A percentile compares a stretch with the other conserved stretches of the same genome.
Evolutionary conservation across 2,888 invertebrate species (phyloP).

Genomic region (Xestia sexstrigata): DNA sequence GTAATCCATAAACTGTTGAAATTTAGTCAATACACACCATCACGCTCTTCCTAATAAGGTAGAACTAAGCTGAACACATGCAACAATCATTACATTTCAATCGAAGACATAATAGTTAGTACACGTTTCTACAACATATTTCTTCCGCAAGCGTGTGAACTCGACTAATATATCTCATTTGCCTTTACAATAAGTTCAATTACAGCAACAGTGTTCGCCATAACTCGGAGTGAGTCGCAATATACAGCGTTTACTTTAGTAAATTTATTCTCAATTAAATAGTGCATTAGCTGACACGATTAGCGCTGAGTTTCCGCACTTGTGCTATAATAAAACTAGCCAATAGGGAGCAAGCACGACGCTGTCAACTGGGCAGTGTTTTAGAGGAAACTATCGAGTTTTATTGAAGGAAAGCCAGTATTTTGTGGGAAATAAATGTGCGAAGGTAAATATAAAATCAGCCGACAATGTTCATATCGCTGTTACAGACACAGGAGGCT

Average conservation of each 20-base stretch:
- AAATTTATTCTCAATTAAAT: constrained; percentile 62
- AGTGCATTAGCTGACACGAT: constrained; percentile 45
- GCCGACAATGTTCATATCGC: not conserved
- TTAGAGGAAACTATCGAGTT: not conserved
- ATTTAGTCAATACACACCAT: not conserved
- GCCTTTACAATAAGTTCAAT: constrained; percentile 52
- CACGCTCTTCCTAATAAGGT: not conserved
- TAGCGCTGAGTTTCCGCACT: constrained; percentile 43
- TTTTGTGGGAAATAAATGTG: constrained; percentile 12
- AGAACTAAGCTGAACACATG: not conserved
- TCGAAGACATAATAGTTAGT: not conserved
- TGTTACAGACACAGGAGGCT: not conserved
- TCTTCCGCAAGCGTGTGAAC: constrained; percentile 37
- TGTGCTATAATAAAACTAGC: constrained; percentile 28
- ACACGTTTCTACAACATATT: not conserved
- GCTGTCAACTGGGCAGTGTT: constrained; percentile 10
- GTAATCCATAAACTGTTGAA: not conserved
- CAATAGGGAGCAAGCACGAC: constrained; percentile 4
- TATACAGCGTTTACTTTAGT: constrained; percentile 19
- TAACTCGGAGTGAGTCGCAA: constrained; percentile 24
- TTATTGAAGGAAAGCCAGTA: not conserved
- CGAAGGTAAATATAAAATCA: not conserved
- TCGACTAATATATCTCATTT: constrained; percentile 26
- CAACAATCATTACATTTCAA: not conserved
- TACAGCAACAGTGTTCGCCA: constrained; percentile 31